These are phyloP conservation scores for Leucophenga varia DNA, from an alignment of 1,140 invertebrate genomes.

Conservation along the genomic window DNA sequence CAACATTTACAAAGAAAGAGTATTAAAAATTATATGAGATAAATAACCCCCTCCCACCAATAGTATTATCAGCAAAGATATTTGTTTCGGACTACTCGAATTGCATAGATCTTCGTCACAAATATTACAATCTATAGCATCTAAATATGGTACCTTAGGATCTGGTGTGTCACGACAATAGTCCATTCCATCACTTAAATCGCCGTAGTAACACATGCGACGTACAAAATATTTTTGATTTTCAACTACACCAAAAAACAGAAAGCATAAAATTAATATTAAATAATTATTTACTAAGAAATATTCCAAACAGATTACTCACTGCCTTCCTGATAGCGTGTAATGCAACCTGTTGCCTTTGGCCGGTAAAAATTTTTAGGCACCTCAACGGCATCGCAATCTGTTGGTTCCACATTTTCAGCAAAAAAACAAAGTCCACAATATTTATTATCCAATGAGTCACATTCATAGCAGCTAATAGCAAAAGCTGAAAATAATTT, in stretches of 20 bases:
- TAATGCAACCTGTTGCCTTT: slow-evolving; percentile 35
- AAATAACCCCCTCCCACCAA: too few relatives aligned
- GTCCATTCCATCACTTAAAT: slow-evolving; percentile 20
- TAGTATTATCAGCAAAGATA: too few relatives aligned
- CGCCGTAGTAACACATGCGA: slow-evolving; percentile 37
- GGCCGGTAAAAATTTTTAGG: slow-evolving; percentile 22
- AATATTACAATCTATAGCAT: slow-evolving; percentile 30
- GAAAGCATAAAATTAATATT: neutral
- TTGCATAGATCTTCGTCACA: slow-evolving; percentile 41
- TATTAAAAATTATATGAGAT: too few relatives aligned
- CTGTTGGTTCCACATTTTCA: slow-evolving; percentile 38
- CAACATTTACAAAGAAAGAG: too few relatives aligned
- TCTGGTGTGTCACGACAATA: slow-evolving; percentile 33
- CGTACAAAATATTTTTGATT: slow-evolving; percentile 33
- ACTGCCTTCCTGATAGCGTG: slow-evolving; percentile 38
- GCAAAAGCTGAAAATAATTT: slow-evolving; percentile 26
- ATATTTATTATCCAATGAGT: slow-evolving; percentile 37
- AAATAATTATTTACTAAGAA: neutral
- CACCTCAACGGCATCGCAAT: slow-evolving; percentile 36
- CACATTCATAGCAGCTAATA: slow-evolving; percentile 48
- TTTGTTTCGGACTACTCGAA: neutral
- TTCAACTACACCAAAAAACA: neutral
- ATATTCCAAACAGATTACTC: slow-evolving; percentile 15
- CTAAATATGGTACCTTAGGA: slow-evolving; percentile 28
- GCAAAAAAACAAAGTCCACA: slow-evolving; percentile 37